Evolutionary conservation across 53 echinoderm and acorn worm genomes (phyloP).

Genomic region (Hippasteria phrygiana): DNA sequence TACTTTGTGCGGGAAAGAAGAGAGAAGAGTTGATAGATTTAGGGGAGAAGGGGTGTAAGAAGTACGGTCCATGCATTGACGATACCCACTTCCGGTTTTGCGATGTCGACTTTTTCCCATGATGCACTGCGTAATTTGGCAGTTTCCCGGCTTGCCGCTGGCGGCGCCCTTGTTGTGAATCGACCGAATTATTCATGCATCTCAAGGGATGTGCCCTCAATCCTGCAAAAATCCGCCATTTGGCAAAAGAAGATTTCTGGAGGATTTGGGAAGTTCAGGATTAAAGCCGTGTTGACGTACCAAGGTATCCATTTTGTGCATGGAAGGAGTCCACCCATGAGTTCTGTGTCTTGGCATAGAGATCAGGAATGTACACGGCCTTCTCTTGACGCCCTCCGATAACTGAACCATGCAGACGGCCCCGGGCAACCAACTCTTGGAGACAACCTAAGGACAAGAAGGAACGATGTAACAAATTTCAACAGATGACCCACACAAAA

Average conservation of each 20-base stretch:
- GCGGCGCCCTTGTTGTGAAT: too few relatives aligned
- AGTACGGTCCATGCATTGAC: too few relatives aligned
- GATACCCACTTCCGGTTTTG: too few relatives aligned
- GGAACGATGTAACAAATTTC: not conserved
- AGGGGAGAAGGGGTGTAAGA: too few relatives aligned
- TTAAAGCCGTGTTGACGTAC: conserved; percentile 57
- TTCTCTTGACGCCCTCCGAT: conserved; percentile 90
- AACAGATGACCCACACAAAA: not conserved
- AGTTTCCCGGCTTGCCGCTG: too few relatives aligned
- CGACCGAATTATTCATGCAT: not conserved
- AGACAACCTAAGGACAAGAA: conserved; percentile 77
- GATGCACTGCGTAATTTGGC: too few relatives aligned
- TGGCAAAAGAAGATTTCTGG: not conserved
- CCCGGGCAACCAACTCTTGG: conserved; percentile 77
- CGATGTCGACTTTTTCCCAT: too few relatives aligned
- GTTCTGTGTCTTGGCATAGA: conserved; percentile 95
- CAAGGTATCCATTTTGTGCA: conserved; percentile 94
- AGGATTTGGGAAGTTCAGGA: not conserved
- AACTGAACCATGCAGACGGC: conserved; percentile 84
- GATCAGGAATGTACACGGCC: conserved; percentile 90
- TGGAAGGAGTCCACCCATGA: conserved; percentile 95
- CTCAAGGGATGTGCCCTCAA: not conserved
- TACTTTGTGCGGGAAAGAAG: too few relatives aligned
- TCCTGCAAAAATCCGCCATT: not conserved
- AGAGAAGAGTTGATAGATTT: too few relatives aligned